These are phyloP conservation scores for Chesias legatella DNA, from an alignment of 2,888 invertebrate genomes.

Conservation along the genomic window DNA sequence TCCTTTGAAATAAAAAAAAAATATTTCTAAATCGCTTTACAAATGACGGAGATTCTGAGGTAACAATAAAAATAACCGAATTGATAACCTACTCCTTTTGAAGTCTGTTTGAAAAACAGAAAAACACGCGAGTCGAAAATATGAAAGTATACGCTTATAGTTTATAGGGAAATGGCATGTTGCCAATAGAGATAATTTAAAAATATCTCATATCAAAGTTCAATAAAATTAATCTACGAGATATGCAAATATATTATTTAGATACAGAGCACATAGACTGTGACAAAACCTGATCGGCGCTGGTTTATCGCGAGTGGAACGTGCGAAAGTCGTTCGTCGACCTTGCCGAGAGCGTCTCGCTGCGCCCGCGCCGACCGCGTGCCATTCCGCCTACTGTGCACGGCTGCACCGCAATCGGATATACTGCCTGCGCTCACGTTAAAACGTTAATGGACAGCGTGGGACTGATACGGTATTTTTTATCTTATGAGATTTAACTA, in stretches of 20 bases:
- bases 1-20: no score
- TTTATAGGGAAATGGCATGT: neutral
- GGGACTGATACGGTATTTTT: no score
- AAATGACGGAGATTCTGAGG: no score
- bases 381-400: slow-evolving; percentile 70
- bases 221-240: slow-evolving; percentile 3
- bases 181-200: neutral
- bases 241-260: slow-evolving; percentile 26
- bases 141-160: neutral
- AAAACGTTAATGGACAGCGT: neutral
- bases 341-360: slow-evolving; percentile 62
- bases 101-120: no score
- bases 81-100: no score
- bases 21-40: no score
- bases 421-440: slow-evolving; percentile 18
- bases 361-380: slow-evolving; percentile 56
- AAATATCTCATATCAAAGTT: neutral
- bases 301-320: slow-evolving; percentile 45
- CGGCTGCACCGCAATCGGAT: slow-evolving; percentile 40
- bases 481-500: no score
- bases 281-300: slow-evolving; percentile 42
- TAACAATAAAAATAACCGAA: no score
- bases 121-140: no score
- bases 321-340: slow-evolving; percentile 79
- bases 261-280: slow-evolving; percentile 36